Evolutionary conservation across 2,888 invertebrate genomes (phyloP).

Genomic region (Gymnoscelis rufifasciata): DNA sequence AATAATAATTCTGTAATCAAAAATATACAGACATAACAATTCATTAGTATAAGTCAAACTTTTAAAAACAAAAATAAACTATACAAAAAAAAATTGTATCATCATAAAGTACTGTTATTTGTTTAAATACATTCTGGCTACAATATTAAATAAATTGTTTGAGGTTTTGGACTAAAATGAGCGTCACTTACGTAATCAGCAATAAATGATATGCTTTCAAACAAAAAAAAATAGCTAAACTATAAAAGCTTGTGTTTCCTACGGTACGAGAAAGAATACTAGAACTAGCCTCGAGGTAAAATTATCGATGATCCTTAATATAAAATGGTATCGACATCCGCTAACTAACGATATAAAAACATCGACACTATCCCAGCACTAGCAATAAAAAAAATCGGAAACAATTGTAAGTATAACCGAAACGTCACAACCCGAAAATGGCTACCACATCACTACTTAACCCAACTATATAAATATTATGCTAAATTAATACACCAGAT

Average conservation of each 20-base stretch:
- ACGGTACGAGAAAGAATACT: constrained; percentile 36
- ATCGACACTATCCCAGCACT: constrained; percentile 16
- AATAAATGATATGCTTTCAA: constrained; percentile 39
- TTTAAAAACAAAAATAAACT: constrained; percentile 24
- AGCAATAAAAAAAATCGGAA: constrained; percentile 13
- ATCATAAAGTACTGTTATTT: constrained; percentile 17
- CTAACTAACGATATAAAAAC: constrained; percentile 23
- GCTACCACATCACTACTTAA: constrained; percentile 21
- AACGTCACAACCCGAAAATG: constrained; percentile 27
- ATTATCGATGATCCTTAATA: constrained; percentile 69
- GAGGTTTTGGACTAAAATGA: constrained; percentile 50
- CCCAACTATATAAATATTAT: constrained; percentile 6
- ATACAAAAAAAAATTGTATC: constrained; percentile 23
- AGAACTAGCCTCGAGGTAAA: constrained; percentile 56
- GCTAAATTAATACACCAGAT: neutral
- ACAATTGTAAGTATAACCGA: constrained; percentile 17
- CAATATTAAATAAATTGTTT: constrained; percentile 34
- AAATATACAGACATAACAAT: constrained; percentile 67
- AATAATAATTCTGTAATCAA: constrained; percentile 56
- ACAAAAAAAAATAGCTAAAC: constrained; percentile 15
- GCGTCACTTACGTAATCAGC: constrained; percentile 38
- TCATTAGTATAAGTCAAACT: constrained; percentile 27
- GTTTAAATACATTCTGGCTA: constrained; percentile 25
- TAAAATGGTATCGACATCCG: constrained; percentile 53
- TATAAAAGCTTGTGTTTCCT: constrained; percentile 33